Base-by-base conservation (phyloP, 2,797 vertebrate species). In the Sylvia borin region DNA sequence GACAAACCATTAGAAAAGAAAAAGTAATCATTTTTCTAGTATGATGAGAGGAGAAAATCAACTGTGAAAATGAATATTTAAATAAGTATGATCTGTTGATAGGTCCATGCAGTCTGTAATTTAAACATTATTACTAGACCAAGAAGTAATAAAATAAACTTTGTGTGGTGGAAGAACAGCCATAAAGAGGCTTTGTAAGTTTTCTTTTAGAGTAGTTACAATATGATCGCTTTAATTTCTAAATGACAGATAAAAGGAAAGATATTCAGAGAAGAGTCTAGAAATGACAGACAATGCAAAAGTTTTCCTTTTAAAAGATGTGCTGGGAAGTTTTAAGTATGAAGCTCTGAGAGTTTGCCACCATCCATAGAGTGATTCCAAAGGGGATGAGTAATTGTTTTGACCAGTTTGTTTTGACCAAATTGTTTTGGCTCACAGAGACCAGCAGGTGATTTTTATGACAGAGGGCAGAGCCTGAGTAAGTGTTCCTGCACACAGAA, bases 121-220 rank as follows among this genome's bases (percentile, higher is more conserved):
- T 90, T 45, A 87, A 90, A 82, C 75, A 68, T 82, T 82, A 77
- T 65, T 84, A 88, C 48, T 68, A 80, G 38, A 80, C 17, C n/a
- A 75, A 88, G 45, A 77, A 81, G 50, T 50, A 91, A 57, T 67
- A 93, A 95, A 92, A 78, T 75, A 84, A 92, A 85, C 65, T 66
- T 58, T 31, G 40, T 32, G 29, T 85, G 51, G 32, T 88, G 43
- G 36, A 50, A 75, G 82, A 57, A 68, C 25, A 72, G 50, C 36
- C 65, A 34, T 58, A 53, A 74, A 40, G 22, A 31, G 40, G 34
- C 79, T 90, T 47, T 83, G 6, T 70, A 65, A 78, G 36, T 40
- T 60, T 75, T 75, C 57, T 48, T 85, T 76, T 45, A 65, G 58
- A 81, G 47, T 25, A 58, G n/a, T 94, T 85, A 24, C 2, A 43